Conservation (phyloP, 2,113 vertebrate species). For the Pelmatolapia mariae region DNA sequence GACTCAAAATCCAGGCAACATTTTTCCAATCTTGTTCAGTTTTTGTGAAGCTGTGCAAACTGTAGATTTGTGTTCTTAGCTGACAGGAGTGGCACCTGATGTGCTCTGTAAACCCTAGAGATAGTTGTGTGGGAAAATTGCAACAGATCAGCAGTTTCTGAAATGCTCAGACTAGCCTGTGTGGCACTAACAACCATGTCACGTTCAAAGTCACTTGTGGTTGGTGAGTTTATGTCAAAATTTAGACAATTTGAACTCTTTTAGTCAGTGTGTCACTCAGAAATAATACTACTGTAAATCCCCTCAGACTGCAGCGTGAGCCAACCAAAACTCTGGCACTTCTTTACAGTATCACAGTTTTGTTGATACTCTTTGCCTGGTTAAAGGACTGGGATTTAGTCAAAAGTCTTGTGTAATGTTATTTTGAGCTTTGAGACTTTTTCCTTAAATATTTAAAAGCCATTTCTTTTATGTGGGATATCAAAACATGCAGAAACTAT, state of each 20-base stretch:
- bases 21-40: neutral
- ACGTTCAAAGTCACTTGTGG: neutral
- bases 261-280: neutral
- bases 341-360: neutral
- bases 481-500: neutral
- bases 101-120: neutral
- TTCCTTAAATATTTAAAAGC: neutral
- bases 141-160: neutral
- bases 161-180: neutral
- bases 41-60: neutral
- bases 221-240: neutral
- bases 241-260: neutral
- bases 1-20: neutral
- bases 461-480: neutral
- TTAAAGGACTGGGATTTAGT: neutral
- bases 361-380: neutral
- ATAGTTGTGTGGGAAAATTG: neutral
- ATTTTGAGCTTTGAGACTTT: neutral
- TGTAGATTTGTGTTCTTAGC: neutral
- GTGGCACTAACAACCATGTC: neutral
- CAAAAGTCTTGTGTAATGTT: neutral
- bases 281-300: neutral
- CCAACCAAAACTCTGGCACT: neutral
- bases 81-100: neutral
- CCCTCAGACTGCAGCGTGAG: neutral